Percentiles rank a stretch among this genome's conserved stretches.
phyloP scores from a whole-genome alignment of 2,797 vertebrate species.

The Australoheros facetus region DNA sequence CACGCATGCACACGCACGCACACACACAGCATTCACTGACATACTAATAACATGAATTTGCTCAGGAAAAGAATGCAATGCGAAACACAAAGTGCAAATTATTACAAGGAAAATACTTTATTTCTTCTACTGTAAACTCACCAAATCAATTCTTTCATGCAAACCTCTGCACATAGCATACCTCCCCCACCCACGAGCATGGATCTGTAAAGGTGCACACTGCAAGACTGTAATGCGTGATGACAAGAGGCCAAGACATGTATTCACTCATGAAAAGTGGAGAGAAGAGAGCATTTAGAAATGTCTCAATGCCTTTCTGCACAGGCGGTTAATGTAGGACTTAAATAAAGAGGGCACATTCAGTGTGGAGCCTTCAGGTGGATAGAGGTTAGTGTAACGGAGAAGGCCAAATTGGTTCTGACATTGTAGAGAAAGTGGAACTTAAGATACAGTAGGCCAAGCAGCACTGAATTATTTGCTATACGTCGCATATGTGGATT shows the following conservation, averaged over 20 bases:
- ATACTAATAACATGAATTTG: slow-evolving; percentile 25
- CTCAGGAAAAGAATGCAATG: neutral
- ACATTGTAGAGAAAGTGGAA: slow-evolving; percentile 25
- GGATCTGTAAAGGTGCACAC: slow-evolving; percentile 4
- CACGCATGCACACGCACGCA: neutral
- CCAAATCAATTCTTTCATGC: neutral
- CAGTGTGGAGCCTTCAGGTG: slow-evolving; percentile 40
- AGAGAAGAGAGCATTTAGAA: slow-evolving; percentile 40
- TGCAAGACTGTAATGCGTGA: slow-evolving; percentile 14
- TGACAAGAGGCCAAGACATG: slow-evolving; percentile 42
- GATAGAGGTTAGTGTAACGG: slow-evolving; percentile 26
- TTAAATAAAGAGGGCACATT: slow-evolving; percentile 42
- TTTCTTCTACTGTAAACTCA: neutral
- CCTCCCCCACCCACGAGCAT: neutral
- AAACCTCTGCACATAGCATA: neutral
- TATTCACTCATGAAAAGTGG: slow-evolving; percentile 16
- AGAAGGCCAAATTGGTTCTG: slow-evolving; percentile 33
- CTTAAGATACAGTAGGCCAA: neutral
- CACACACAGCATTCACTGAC: neutral
- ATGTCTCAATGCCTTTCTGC: slow-evolving; percentile 33
- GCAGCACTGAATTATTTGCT: neutral
- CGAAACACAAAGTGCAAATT: neutral
- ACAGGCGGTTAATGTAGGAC: slow-evolving; percentile 6
- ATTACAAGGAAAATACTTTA: neutral
- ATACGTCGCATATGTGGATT: neutral